Base-by-base conservation (phyloP, 2,888 invertebrate genomes). In the Margaritifera margaritifera region DNA sequence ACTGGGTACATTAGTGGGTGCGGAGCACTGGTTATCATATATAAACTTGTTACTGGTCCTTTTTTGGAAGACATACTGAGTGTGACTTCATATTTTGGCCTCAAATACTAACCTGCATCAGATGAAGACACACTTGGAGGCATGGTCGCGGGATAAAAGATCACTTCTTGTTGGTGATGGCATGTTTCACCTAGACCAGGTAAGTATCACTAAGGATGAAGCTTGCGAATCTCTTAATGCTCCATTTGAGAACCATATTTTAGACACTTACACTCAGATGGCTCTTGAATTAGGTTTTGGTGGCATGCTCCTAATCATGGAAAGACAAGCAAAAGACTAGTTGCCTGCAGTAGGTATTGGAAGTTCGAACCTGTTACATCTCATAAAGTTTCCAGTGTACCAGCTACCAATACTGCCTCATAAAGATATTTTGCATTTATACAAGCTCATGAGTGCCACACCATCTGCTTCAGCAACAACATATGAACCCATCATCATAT, bases 271-370 rank as follows among this genome's bases (percentile, higher is more conserved):
- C 50, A 5, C 54, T 69, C 20, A 69, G n/a, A n/a, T n/a, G n/a
- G n/a, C n/a, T n/a, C n/a, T n/a, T n/a, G n/a, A 71, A 51, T n/a
- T 71, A 15, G 22, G 25, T n/a, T 57, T 50, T 60, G 62, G 60
- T 18, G 74, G 64, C 15, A 69, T 74, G 69, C 63, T 71, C 19
- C 51, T 71, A 1, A 64, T 71, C 56, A 31, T 71, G 15, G 71
- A 74, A 24, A 27, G 70, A 3, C 75, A 75, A 52, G 70, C 64
- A 6, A 62, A 70, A 52, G 75, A 72, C 56, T 72, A 20, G n/a
- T n/a, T n/a, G n/a, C n/a, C n/a, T 66, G 66, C 2, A 68, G 72
- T 25, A 72, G 51, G 51, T 75, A 72, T 55, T 62, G 59, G 66
- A 27, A 59, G 22, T 18, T 22, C 53, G 22, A 5, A 19, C 15